A percentile compares a stretch with the other conserved stretches of the same genome.
phyloP scores from a whole-genome alignment of 2,797 vertebrate genomes.

The Mormyrus hasselquistii region DNA sequence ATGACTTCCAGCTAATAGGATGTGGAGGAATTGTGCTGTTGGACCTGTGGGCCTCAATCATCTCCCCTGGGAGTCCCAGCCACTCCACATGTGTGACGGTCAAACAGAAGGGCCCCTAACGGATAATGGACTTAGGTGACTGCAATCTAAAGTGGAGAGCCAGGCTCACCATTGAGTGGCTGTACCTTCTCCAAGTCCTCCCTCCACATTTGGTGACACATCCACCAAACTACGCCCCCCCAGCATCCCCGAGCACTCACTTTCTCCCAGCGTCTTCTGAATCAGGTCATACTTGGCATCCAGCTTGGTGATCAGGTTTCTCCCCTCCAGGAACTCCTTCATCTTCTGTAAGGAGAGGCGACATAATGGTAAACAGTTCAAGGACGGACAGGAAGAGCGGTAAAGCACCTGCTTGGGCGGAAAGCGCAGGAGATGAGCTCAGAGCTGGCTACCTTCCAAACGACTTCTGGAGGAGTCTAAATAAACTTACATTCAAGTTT shows the following conservation, averaged over 20 bases:
- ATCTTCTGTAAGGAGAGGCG: conserved; percentile 71
- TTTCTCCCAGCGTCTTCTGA: conserved; percentile 93
- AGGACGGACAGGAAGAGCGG: not conserved
- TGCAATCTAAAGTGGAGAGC: not conserved
- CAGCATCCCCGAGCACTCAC: conserved; percentile 64
- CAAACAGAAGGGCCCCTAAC: not conserved
- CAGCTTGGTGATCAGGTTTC: conserved; percentile 95
- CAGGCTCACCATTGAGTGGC: not conserved
- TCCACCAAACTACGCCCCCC: not conserved
- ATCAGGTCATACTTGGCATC: conserved; percentile 95
- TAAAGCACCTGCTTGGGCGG: not conserved
- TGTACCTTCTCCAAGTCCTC: not conserved
- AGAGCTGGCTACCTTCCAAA: not conserved
- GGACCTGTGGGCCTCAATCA: not conserved
- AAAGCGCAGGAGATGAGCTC: not conserved
- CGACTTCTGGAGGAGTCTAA: not conserved
- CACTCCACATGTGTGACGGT: not conserved
- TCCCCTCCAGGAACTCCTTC: conserved; percentile 96
- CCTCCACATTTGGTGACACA: not conserved
- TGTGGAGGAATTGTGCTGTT: not conserved
- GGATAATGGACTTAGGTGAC: not conserved
- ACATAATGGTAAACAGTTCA: not conserved
- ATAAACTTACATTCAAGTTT: not conserved
- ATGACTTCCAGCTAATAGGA: not conserved
- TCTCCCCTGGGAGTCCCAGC: not conserved